These are phyloP conservation scores for Tinea trinotella DNA, from an alignment of 2,888 invertebrate species.

Conservation along the genomic window DNA sequence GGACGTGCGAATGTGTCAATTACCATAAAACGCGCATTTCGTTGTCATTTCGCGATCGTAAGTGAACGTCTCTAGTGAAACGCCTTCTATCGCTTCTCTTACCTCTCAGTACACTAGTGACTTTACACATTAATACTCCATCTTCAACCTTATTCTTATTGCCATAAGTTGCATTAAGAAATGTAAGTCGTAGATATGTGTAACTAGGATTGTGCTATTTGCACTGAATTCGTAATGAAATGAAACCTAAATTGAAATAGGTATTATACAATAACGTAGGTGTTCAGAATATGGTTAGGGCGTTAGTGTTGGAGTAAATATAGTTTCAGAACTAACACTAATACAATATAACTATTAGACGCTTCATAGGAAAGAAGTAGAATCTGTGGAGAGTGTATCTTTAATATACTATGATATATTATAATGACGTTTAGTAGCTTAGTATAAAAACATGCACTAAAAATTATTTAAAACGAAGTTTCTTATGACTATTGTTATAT, in stretches of 20 bases:
- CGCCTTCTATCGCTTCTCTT: neutral
- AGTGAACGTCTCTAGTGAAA: conserved; percentile 7
- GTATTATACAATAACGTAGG: neutral
- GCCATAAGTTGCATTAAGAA: too few relatives aligned
- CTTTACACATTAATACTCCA: neutral
- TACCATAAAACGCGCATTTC: conserved; percentile 16
- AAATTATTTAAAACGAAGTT: too few relatives aligned
- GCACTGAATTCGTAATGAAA: neutral
- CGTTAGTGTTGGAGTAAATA: neutral
- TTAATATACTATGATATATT: too few relatives aligned
- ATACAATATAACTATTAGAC: too few relatives aligned
- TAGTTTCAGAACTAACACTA: neutral
- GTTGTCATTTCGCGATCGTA: conserved; percentile 4
- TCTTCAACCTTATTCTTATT: neutral
- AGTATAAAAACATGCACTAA: too few relatives aligned
- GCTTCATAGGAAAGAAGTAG: too few relatives aligned
- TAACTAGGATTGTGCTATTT: neutral
- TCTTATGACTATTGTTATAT: too few relatives aligned
- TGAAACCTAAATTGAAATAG: neutral
- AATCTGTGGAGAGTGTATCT: too few relatives aligned
- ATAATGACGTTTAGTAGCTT: too few relatives aligned
- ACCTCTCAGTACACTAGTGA: neutral
- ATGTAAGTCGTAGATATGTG: too few relatives aligned
- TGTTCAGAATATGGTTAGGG: neutral
- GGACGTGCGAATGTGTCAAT: conserved; percentile 15